phyloP scores from a whole-genome alignment of 2,888 invertebrate species.

The Drosophila aldrichi region DNA sequence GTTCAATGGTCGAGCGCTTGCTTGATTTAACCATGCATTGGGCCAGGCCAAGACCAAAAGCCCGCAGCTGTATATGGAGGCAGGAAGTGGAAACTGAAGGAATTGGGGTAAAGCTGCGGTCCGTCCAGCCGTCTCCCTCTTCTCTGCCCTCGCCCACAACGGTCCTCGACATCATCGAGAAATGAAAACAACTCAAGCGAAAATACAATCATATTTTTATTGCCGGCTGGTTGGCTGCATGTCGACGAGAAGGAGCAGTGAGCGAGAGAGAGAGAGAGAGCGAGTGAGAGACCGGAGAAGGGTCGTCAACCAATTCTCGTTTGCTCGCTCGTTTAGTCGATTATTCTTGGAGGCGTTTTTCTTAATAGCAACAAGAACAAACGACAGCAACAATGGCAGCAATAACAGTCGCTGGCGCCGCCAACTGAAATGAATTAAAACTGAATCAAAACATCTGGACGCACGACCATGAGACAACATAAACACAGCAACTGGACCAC shows the following conservation, averaged over 20 bases:
- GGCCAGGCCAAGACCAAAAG: constrained; percentile 50
- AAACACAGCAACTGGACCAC: constrained; percentile 49
- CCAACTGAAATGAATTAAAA: constrained; percentile 82
- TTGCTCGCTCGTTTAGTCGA: constrained; percentile 77
- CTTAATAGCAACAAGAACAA: constrained; percentile 73
- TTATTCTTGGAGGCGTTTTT: constrained; percentile 81
- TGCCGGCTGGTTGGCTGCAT: constrained; percentile 81
- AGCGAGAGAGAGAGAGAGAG: not conserved
- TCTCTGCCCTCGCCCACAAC: constrained; percentile 7
- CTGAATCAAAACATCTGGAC: constrained; percentile 84
- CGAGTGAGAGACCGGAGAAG: not conserved
- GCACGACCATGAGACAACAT: constrained; percentile 73
- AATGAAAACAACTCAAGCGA: constrained; percentile 83
- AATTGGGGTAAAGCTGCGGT: constrained; percentile 66
- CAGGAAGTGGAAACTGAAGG: constrained; percentile 62
- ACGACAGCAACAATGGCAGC: constrained; percentile 51
- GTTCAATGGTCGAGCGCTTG: constrained; percentile 72
- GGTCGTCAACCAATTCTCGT: constrained; percentile 59
- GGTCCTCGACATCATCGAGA: constrained; percentile 79
- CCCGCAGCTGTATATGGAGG: constrained; percentile 33
- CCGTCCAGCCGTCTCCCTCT: not conserved
- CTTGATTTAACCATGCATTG: constrained; percentile 79
- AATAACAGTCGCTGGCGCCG: constrained; percentile 68
- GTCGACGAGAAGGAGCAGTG: constrained; percentile 36
- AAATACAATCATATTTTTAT: constrained; percentile 85